phyloP scores from a whole-genome alignment of 2,888 invertebrate species.

The Dichetophora obliterata region DNA sequence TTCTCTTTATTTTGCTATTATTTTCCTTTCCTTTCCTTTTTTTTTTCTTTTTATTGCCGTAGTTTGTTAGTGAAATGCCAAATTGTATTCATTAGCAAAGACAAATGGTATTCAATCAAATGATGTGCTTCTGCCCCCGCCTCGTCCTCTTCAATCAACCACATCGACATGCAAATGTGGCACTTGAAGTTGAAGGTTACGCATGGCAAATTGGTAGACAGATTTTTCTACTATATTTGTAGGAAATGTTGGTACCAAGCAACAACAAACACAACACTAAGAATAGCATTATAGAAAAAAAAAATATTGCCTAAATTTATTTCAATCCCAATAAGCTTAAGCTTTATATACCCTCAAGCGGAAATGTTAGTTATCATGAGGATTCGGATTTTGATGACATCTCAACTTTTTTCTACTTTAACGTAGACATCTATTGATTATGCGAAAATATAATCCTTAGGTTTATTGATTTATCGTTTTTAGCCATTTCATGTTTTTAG shows the following conservation, averaged over 20 bases:
- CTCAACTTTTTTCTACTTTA: too few species aligned
- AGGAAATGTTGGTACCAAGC: neutral
- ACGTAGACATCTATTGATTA: too few species aligned
- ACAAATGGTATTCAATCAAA: conserved; percentile 46
- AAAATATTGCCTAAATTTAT: too few species aligned
- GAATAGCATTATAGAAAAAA: neutral
- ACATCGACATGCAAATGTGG: conserved; percentile 36
- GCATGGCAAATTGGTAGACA: neutral
- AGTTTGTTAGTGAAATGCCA: conserved; percentile 41
- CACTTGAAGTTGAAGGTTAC: neutral
- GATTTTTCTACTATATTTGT: neutral
- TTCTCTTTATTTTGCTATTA: neutral
- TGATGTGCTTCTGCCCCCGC: neutral
- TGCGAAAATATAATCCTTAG: too few species aligned
- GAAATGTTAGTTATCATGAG: too few species aligned
- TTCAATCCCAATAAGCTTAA: too few species aligned
- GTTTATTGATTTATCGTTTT: too few species aligned
- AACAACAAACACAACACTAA: neutral
- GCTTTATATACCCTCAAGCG: too few species aligned
- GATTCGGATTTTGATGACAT: too few species aligned
- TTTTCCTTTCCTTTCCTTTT: neutral
- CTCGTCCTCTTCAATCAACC: neutral
- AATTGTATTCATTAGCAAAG: conserved; percentile 48
- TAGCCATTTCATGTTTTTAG: too few species aligned
- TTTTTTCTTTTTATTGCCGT: neutral